These are phyloP conservation scores for Drosophila falleni DNA, from an alignment of 2,888 invertebrate species.

Conservation along the genomic window DNA sequence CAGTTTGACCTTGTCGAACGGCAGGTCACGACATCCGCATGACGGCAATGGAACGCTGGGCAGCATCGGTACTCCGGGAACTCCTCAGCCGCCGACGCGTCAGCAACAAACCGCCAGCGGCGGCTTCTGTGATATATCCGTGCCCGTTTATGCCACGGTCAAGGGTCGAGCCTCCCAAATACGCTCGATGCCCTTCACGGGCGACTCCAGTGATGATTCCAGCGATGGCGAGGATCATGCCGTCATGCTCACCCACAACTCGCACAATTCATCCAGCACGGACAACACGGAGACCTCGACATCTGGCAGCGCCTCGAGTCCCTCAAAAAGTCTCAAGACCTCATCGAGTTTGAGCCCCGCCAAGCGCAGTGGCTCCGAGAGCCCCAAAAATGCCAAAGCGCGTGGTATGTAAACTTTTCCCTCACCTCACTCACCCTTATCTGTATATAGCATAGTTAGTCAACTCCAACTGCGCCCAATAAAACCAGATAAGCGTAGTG, in stretches of 20 bases:
- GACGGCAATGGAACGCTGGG: conserved; percentile 82
- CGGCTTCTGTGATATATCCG: conserved; percentile 95
- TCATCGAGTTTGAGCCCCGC: conserved; percentile 94
- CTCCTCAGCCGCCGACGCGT: conserved; percentile 83
- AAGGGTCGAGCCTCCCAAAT: conserved; percentile 99
- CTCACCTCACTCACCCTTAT: not conserved
- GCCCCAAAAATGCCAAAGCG: conserved; percentile 91
- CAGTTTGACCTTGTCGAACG: conserved; percentile 69
- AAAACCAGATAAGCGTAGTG: conserved; percentile 40
- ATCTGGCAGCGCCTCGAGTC: conserved; percentile 91
- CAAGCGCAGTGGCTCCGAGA: conserved; percentile 92
- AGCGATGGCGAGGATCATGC: conserved; percentile 94
- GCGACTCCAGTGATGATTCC: conserved; percentile 97
- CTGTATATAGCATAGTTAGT: conserved; percentile 5
- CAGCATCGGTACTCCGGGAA: conserved; percentile 74
- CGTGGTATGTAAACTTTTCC: conserved; percentile 88
- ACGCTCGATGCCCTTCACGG: conserved; percentile 97
- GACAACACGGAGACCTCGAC: conserved; percentile 88
- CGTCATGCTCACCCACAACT: conserved; percentile 85
- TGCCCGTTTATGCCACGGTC: conserved; percentile 98
- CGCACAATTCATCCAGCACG: conserved; percentile 86
- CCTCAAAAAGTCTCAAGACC: conserved; percentile 94
- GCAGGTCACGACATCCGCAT: conserved; percentile 53
- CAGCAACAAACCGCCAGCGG: conserved; percentile 87
- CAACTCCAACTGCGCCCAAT: conserved; percentile 1